phyloP scores from a whole-genome alignment of 1,140 invertebrate genomes.

The Papilio xuthus region DNA sequence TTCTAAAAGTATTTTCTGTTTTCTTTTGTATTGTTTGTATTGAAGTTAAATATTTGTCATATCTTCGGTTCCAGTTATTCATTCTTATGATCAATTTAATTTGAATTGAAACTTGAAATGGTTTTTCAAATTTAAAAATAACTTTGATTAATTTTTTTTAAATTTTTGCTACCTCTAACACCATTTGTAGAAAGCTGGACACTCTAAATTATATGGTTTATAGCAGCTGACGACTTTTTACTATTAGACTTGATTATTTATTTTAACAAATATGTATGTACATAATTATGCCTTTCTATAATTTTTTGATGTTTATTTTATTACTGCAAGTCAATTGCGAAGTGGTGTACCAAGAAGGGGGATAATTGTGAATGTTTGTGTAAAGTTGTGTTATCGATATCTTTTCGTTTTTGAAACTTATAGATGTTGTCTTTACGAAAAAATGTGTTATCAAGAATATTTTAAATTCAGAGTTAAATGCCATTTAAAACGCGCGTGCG shows the following conservation, averaged over 20 bases:
- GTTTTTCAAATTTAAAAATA: too few species aligned
- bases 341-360: neutral
- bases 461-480: conserved; percentile 20
- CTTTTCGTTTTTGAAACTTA: neutral
- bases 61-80: neutral
- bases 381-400: conserved; percentile 13
- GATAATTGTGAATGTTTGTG: neutral
- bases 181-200: neutral
- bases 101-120: neutral
- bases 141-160: too few species aligned
- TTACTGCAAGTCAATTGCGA: conserved; percentile 13
- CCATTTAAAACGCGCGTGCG: neutral
- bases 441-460: neutral
- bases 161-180: neutral
- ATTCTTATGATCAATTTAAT: neutral
- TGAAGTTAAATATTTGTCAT: neutral
- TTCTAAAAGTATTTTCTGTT: neutral
- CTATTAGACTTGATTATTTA: neutral
- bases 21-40: neutral
- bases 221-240: neutral
- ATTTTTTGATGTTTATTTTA: neutral
- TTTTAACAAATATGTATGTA: neutral
- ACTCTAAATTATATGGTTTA: neutral
- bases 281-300: neutral
- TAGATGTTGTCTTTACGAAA: neutral